Evolutionary conservation across 2,888 invertebrate species (phyloP).

Genomic region (Mesorhabditis spiculigera): DNA sequence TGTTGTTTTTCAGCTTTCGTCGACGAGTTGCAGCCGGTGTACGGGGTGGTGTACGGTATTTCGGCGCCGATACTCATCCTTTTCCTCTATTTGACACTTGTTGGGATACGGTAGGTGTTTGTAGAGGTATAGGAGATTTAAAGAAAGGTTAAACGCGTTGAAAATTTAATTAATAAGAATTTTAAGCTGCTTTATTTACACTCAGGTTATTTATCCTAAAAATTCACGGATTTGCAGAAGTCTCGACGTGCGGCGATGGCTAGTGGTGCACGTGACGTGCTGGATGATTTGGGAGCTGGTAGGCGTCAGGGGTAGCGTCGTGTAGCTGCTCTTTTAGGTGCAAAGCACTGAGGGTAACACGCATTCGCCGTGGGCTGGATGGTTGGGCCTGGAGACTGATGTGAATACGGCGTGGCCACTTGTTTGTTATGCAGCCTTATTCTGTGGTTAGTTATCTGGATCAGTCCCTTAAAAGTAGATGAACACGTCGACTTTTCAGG

Average conservation of each 20-base stretch:
- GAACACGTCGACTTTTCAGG: no score
- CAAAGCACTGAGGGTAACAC: neutral
- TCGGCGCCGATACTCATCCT: neutral
- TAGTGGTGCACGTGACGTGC: neutral
- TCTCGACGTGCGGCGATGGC: slow-evolving; percentile 3
- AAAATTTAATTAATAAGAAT: no score
- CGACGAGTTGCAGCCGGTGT: neutral
- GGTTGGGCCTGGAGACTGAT: neutral
- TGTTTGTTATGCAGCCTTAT: no score
- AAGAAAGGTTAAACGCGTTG: no score
- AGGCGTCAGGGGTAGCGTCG: neutral
- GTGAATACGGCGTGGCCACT: neutral
- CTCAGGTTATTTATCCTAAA: no score
- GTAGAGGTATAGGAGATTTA: neutral
- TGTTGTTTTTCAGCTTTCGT: neutral
- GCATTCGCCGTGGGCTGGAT: neutral
- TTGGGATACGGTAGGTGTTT: neutral
- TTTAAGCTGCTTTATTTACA: no score
- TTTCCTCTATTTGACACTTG: neutral
- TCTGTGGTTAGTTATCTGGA: no score
- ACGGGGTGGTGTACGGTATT: neutral
- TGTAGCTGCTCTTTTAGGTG: neutral
- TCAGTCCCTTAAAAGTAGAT: no score
- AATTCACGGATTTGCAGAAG: neutral
- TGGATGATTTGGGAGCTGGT: neutral